Percentiles rank a stretch among this genome's conserved stretches.
phyloP scores from a whole-genome alignment of 2,797 vertebrate species.

The Mus spretus region DNA sequence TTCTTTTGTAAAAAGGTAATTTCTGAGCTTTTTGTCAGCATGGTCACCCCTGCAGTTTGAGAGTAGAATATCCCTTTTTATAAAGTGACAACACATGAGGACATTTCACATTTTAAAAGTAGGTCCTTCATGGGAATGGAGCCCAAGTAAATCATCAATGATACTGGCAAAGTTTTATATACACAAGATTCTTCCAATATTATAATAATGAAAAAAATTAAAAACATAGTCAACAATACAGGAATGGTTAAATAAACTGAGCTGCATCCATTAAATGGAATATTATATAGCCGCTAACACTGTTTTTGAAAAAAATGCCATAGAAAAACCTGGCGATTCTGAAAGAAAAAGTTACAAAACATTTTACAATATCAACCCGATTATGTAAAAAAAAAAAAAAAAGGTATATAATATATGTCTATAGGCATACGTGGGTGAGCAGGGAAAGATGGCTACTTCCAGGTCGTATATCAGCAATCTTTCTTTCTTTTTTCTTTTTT shows the following conservation, averaged over 20 bases:
- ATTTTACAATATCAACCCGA: slow-evolving; percentile 74
- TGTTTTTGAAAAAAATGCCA: slow-evolving; percentile 51
- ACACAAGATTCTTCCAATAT: slow-evolving; percentile 74
- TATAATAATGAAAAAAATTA: slow-evolving; percentile 69
- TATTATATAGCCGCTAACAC: slow-evolving; percentile 73
- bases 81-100: slow-evolving; percentile 59
- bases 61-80: slow-evolving; percentile 74
- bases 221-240: slow-evolving; percentile 71
- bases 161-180: slow-evolving; percentile 75
- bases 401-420: slow-evolving; percentile 66
- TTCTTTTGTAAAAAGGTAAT: slow-evolving; percentile 73
- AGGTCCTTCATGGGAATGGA: slow-evolving; percentile 80
- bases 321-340: slow-evolving; percentile 73
- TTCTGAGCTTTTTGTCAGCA: slow-evolving; percentile 69
- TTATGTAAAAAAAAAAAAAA: slow-evolving; percentile 58
- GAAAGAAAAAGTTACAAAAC: slow-evolving; percentile 68
- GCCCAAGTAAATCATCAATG: slow-evolving; percentile 74
- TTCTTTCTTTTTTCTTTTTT: slow-evolving; percentile 47
- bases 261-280: slow-evolving; percentile 75
- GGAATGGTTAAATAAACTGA: slow-evolving; percentile 76
- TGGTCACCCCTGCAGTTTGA: slow-evolving; percentile 76
- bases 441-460: slow-evolving; percentile 65
- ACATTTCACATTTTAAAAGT: slow-evolving; percentile 77
- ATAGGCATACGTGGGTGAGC: slow-evolving; percentile 54
- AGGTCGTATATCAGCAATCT: slow-evolving; percentile 51